Percentiles rank a stretch among this genome's conserved stretches.
Conservation (phyloP, 2,888 invertebrate genomes). For the Proisotoma minuta region DNA sequence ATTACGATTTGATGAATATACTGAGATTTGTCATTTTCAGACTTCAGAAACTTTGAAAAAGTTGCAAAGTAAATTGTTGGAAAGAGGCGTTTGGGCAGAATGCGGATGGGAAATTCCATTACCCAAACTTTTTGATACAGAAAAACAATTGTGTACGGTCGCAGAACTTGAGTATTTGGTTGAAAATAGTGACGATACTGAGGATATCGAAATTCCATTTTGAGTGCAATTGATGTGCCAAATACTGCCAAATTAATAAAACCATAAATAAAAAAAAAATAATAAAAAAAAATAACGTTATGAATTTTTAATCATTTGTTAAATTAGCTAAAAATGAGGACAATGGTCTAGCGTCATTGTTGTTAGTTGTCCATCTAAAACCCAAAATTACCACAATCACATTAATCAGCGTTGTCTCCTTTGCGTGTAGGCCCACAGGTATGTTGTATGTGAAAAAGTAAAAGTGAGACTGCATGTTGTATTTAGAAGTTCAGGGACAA, state of each 20-base stretch:
- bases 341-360: neutral
- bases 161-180: conserved; percentile 16
- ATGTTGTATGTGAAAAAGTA: too few relatives aligned
- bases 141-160: conserved; percentile 12
- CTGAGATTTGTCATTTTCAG: conserved; percentile 11
- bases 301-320: too few relatives aligned
- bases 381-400: too few relatives aligned
- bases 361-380: neutral
- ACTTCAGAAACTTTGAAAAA: conserved; percentile 5
- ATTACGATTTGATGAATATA: too few relatives aligned
- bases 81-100: conserved; percentile 8
- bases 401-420: too few relatives aligned
- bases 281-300: neutral
- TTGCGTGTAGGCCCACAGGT: too few relatives aligned
- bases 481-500: neutral
- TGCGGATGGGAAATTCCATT: conserved; percentile 19
- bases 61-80: conserved; percentile 12
- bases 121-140: conserved; percentile 8
- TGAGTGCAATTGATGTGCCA: neutral
- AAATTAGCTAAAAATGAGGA: neutral
- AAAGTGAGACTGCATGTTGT: neutral
- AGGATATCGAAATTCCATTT: neutral
- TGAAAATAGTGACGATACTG: neutral
- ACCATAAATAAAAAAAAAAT: neutral
- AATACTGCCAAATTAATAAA: neutral